phyloP scores from a whole-genome alignment of 2,888 invertebrate genomes.

The Lochmaea crataegi region DNA sequence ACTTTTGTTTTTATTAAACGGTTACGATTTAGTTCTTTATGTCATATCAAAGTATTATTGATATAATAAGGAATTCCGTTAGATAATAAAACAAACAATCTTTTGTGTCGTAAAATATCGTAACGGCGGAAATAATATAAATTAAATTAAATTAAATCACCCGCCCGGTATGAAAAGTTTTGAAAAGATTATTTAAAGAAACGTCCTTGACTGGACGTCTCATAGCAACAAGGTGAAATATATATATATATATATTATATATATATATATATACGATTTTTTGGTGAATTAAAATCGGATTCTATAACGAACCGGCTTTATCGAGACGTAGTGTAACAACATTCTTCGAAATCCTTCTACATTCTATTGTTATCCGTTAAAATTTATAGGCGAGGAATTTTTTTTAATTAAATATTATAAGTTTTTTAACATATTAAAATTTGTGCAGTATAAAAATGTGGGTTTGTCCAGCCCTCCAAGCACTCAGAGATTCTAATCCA shows the following conservation, averaged over 20 bases:
- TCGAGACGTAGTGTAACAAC: conserved; percentile 36
- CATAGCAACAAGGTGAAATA: conserved; percentile 58
- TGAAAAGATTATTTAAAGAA: too few species aligned
- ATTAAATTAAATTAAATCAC: too few species aligned
- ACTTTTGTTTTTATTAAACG: too few species aligned
- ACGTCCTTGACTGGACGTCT: conserved; percentile 41
- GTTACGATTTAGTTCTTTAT: not conserved
- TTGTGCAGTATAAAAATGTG: too few species aligned
- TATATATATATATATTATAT: too few species aligned
- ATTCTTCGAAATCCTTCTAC: conserved; percentile 36
- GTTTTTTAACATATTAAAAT: not conserved
- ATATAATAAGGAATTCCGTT: not conserved
- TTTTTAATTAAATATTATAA: not conserved
- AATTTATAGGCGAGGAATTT: conserved; percentile 4
- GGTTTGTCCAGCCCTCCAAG: too few species aligned
- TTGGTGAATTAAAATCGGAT: conserved; percentile 57
- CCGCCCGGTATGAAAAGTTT: too few species aligned
- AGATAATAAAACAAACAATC: not conserved
- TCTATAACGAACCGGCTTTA: conserved; percentile 55
- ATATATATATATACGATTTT: conserved; percentile 50
- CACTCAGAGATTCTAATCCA: too few species aligned
- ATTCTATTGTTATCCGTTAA: conserved; percentile 25
- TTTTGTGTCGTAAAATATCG: too few species aligned
- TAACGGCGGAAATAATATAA: too few species aligned
- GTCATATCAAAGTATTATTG: not conserved